These are phyloP conservation scores for Melipona beecheii DNA, from an alignment of 2,888 invertebrate genomes.

Conservation along the genomic window DNA sequence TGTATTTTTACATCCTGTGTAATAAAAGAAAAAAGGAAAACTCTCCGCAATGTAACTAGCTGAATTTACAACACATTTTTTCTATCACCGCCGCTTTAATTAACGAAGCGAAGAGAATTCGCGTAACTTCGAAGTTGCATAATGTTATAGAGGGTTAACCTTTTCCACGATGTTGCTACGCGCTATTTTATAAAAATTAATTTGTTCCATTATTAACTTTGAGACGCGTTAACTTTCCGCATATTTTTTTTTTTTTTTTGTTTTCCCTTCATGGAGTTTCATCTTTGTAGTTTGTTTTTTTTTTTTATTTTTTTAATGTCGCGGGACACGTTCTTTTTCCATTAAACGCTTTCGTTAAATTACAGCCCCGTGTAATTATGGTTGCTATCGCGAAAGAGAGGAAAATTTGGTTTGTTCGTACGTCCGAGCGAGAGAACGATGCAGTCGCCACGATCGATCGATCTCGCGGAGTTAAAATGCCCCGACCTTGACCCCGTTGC, in stretches of 20 bases:
- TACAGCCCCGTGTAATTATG: background rate
- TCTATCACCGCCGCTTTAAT: too few species aligned
- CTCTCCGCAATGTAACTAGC: too few species aligned
- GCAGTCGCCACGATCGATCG: conserved; percentile 48
- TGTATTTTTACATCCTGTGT: too few species aligned
- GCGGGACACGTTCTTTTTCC: too few species aligned
- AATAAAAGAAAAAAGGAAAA: too few species aligned
- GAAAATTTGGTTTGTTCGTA: background rate
- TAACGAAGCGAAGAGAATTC: background rate
- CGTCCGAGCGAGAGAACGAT: conserved; percentile 3
- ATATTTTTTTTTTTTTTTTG: background rate
- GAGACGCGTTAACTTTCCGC: background rate
- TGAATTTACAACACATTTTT: too few species aligned
- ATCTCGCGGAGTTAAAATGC: conserved; percentile 56
- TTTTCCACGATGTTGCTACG: background rate
- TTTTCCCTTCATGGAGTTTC: background rate
- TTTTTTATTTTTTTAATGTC: too few species aligned
- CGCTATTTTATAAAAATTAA: background rate
- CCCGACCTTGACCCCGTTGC: conserved; percentile 64
- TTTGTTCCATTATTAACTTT: background rate
- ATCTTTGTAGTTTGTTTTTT: background rate
- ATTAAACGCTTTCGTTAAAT: too few species aligned
- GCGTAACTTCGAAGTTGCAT: background rate
- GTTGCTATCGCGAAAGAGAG: background rate
- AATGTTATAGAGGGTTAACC: background rate